These are phyloP conservation scores for Pycnonotus jocosus DNA, from an alignment of 2,113 vertebrate species.

Conservation along the genomic window DNA sequence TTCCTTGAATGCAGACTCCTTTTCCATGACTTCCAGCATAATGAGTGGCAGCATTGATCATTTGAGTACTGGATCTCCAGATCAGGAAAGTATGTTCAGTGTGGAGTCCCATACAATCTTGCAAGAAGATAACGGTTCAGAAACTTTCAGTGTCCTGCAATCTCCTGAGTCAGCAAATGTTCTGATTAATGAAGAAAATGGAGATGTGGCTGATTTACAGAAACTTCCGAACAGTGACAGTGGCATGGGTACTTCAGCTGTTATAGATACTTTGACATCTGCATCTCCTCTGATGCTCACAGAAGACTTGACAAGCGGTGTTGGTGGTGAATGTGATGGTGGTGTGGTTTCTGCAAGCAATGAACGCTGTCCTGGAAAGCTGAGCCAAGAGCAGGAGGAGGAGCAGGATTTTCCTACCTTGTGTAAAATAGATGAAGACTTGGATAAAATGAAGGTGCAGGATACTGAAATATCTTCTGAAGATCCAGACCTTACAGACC, in stretches of 20 bases:
- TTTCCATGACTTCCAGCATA: slow-evolving; percentile 73
- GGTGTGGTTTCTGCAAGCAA: not conserved
- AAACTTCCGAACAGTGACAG: not conserved
- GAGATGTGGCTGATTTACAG: not conserved
- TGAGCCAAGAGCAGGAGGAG: slow-evolving; percentile 7
- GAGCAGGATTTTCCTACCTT: not conserved
- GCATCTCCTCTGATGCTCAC: not conserved
- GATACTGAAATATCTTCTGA: not conserved
- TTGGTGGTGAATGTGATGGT: not conserved
- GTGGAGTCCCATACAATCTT: slow-evolving; percentile 24
- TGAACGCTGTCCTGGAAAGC: not conserved
- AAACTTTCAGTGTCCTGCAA: slow-evolving; percentile 64
- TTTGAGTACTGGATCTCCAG: slow-evolving; percentile 71
- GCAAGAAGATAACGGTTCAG: slow-evolving; percentile 44
- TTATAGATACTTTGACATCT: not conserved
- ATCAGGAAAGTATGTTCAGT: slow-evolving; percentile 61
- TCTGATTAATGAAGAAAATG: not conserved
- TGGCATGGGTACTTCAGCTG: not conserved
- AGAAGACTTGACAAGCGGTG: not conserved
- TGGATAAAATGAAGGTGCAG: not conserved
- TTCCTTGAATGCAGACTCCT: slow-evolving; percentile 74
- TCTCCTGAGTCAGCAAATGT: slow-evolving; percentile 21
- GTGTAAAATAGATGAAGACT: not conserved
- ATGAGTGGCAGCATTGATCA: slow-evolving; percentile 73
- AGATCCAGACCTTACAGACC: not conserved